A percentile compares a stretch with the other conserved stretches of the same genome.
Conservation (phyloP, 2,888 invertebrate species). For the Drosophila ezoana region DNA sequence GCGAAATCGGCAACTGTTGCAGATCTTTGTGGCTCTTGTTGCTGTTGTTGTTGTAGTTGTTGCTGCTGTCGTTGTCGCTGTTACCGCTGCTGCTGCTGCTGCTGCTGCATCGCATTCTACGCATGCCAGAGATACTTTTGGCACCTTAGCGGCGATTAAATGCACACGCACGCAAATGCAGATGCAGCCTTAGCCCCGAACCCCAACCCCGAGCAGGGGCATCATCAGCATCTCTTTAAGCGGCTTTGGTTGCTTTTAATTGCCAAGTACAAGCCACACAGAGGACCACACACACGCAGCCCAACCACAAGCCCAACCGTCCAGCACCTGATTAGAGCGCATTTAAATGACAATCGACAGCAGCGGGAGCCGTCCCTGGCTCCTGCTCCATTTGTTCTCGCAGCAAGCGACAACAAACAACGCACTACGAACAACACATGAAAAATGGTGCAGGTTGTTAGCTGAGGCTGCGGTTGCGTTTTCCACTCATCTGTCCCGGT, state of each 20-base stretch:
- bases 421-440: slow-evolving; percentile 36
- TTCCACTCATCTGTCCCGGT: slow-evolving; percentile 31
- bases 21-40: slow-evolving; percentile 38
- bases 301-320: not conserved
- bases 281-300: slow-evolving; percentile 65
- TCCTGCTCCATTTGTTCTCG: slow-evolving; percentile 60
- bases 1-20: slow-evolving; percentile 70
- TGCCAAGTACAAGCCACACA: slow-evolving; percentile 67
- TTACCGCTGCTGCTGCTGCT: slow-evolving; percentile 19
- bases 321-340: slow-evolving; percentile 69
- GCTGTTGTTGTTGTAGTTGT: slow-evolving; percentile 27
- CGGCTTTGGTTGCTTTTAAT: slow-evolving; percentile 72
- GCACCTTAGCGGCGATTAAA: slow-evolving; percentile 79
- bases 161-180: slow-evolving; percentile 62
- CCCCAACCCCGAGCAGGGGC: not conserved
- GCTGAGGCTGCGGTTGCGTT: slow-evolving; percentile 5
- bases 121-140: slow-evolving; percentile 81
- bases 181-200: not conserved
- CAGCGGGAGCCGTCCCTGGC: slow-evolving; percentile 26
- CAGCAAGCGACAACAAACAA: slow-evolving; percentile 38
- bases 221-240: slow-evolving; percentile 55
- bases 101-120: slow-evolving; percentile 65
- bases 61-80: slow-evolving; percentile 13
- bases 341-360: slow-evolving; percentile 75
- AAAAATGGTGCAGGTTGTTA: slow-evolving; percentile 54